These are phyloP conservation scores for Eudyptes chrysolophus DNA, from an alignment of 2,113 vertebrate species.

Conservation along the genomic window DNA sequence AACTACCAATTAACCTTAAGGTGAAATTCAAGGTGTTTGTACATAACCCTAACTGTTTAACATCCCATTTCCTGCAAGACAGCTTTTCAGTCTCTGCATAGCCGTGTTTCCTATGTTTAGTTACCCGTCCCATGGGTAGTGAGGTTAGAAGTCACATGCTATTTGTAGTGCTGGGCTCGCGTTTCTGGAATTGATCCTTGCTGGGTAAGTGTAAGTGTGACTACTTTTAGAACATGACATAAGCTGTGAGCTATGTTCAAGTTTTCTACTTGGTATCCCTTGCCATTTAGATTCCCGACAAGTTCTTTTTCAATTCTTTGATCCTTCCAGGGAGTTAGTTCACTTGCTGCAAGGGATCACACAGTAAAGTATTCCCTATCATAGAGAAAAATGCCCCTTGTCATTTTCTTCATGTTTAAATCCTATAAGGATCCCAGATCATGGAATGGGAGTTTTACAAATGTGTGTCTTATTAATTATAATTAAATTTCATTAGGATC, in stretches of 20 bases:
- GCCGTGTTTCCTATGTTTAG: not conserved
- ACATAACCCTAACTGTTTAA: not conserved
- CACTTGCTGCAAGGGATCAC: not conserved
- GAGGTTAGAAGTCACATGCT: not conserved
- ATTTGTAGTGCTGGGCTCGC: not conserved
- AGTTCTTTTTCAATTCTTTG: not conserved
- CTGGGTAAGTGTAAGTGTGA: not conserved
- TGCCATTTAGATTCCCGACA: not conserved
- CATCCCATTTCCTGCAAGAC: not conserved
- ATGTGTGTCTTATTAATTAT: not conserved
- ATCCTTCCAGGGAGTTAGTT: not conserved
- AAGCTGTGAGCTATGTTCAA: not conserved
- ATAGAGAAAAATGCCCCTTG: not conserved
- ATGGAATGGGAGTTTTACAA: not conserved
- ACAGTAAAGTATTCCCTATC: not conserved
- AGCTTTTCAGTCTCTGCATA: not conserved
- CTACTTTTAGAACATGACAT: not conserved
- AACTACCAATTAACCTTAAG: not conserved
- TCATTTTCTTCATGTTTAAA: not conserved
- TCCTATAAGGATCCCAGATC: not conserved
- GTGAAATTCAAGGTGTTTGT: not conserved
- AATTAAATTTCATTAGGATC: not conserved
- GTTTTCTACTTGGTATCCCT: not conserved
- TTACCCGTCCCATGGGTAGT: rapidly evolving
- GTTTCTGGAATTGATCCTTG: not conserved